A percentile compares a stretch with the other conserved stretches of the same genome.
Evolutionary conservation across 2,888 invertebrate genomes (phyloP).

Genomic region (Malthinus seriepunctatus): DNA sequence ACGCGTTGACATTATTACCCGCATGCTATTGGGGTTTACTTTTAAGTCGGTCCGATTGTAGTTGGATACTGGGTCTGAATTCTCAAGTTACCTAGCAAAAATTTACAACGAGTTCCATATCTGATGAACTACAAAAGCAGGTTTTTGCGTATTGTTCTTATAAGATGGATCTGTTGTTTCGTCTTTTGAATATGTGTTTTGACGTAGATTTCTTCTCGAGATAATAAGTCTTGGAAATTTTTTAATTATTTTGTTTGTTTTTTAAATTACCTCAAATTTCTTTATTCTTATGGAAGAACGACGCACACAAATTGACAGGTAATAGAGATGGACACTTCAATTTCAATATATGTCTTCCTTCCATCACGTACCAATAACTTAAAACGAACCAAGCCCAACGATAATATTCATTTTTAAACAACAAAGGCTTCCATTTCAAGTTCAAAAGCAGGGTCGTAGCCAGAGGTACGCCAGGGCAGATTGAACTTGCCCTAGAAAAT

Average conservation of each 20-base stretch:
- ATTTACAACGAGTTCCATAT: constrained; percentile 27
- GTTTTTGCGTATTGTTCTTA: constrained; percentile 27
- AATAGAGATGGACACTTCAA: too few species aligned
- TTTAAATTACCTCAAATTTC: neutral
- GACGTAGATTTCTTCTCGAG: constrained; percentile 13
- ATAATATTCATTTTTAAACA: too few species aligned
- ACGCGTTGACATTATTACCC: constrained; percentile 37
- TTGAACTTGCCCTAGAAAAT: too few species aligned
- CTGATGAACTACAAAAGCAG: constrained; percentile 25
- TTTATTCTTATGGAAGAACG: too few species aligned
- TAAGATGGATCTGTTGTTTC: constrained; percentile 9
- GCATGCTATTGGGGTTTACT: constrained; percentile 39
- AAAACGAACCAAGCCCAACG: too few species aligned
- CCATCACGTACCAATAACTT: too few species aligned
- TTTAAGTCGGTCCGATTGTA: constrained; percentile 42
- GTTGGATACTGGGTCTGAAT: constrained; percentile 43
- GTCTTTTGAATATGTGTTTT: neutral
- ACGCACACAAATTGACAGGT: too few species aligned
- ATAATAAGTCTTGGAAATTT: constrained; percentile 16
- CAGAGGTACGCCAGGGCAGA: too few species aligned
- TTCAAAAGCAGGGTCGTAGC: too few species aligned
- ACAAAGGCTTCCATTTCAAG: too few species aligned
- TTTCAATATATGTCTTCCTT: too few species aligned
- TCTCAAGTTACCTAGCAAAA: constrained; percentile 36
- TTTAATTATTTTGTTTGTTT: constrained; percentile 16